Base-by-base conservation (phyloP, 2,888 invertebrate species). In the Elgonia sp. region DNA sequence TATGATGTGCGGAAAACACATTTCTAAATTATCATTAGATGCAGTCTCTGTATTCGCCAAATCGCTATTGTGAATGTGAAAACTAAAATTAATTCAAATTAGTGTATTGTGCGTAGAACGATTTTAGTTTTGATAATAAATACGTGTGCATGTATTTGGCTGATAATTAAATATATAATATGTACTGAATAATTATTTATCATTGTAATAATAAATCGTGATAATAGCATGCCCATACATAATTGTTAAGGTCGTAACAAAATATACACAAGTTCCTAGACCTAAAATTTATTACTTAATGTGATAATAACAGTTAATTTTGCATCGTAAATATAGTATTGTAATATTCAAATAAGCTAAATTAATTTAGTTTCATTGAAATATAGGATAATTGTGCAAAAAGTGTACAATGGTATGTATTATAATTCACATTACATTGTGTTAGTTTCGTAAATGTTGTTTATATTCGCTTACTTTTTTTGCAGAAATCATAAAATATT, bases 101-200 rank as follows among this genome's bases (percentile, higher is more conserved):
- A 21, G 14, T 46, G 9, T 29, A 3, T 1, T 29, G 29, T 29
- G 5, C 1, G 5, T 29, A 1, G 29, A 3, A 29, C 29, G 29
- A 29, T 29, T 29, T n/a, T n/a, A n/a, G n/a, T n/a, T n/a, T n/a
- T 39, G 39, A 63, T 63, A 63, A 63, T 63, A 39, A 63, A 63
- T 40, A 18, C 40, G 16, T 2, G 4, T 60, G 60, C 60, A 20
- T 20, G 65, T 40, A n/a, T 65, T 65, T n/a, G 12, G 40, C 40
- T 40, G 40, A 40, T 65, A 65, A 18, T 40, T 40, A 40, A 65
- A 40, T 40, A 40, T 65, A n/a, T 53, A 16, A n/a, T 53, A n/a
- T 53, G 16, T 53, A 53, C 1, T 7, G 6, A 53, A n/a, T n/a
- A 53, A 14, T 53, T 14, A n/a, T 53, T 29, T 29, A 29, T 29